A percentile compares a stretch with the other conserved stretches of the same genome.
phyloP scores from a whole-genome alignment of 2,797 vertebrate genomes.

The Mastacembelus armatus region DNA sequence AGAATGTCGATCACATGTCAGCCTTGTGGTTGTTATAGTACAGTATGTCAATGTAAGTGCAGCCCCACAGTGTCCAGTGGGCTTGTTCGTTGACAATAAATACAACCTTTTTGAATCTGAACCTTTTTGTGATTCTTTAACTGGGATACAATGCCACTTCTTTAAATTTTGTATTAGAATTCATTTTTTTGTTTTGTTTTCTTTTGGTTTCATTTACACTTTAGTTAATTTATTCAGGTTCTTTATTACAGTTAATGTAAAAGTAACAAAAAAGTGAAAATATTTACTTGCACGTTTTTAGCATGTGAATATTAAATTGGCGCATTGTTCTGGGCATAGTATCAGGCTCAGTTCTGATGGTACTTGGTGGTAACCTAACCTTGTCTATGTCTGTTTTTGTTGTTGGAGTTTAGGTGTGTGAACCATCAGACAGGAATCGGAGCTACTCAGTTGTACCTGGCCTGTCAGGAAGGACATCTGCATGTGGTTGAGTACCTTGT shows the following conservation, averaged over 20 bases:
- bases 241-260: too few relatives aligned
- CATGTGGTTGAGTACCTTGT: slow-evolving; percentile 86
- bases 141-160: not conserved
- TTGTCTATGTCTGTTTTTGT: not conserved
- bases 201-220: too few relatives aligned
- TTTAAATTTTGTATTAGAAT: not conserved
- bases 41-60: slow-evolving; percentile 5
- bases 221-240: too few relatives aligned
- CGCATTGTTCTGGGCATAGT: too few relatives aligned
- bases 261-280: too few relatives aligned
- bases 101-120: not conserved
- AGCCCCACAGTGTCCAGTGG: not conserved
- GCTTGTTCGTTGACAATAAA: not conserved
- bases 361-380: not conserved
- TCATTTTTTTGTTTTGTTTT: not conserved
- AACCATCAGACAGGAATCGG: slow-evolving; percentile 83
- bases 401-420: slow-evolving; percentile 75
- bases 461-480: slow-evolving; percentile 90
- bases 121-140: not conserved
- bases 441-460: slow-evolving; percentile 88
- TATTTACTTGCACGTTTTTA: too few relatives aligned
- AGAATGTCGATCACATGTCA: slow-evolving; percentile 41
- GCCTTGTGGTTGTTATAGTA: not conserved
- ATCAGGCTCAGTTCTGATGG: too few relatives aligned
- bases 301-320: not conserved